phyloP scores from a whole-genome alignment of 2,888 invertebrate species.

The Spisula solida region DNA sequence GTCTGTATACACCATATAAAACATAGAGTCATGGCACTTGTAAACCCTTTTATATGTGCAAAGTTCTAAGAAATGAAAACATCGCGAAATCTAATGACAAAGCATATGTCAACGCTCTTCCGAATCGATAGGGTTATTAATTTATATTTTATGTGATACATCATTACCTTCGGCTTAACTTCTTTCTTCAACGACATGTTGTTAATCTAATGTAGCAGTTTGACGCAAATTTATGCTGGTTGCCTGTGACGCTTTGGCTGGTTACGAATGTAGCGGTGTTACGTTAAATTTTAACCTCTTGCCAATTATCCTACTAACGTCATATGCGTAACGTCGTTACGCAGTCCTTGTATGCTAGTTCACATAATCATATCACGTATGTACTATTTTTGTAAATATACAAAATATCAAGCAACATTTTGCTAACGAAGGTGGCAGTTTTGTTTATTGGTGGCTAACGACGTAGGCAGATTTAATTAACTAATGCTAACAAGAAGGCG shows the following conservation, averaged over 20 bases:
- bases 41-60: background rate
- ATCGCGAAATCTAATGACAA: slow-evolving; percentile 12
- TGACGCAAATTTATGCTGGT: background rate
- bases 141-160: background rate
- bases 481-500: no score
- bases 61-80: background rate
- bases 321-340: no score
- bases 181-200: background rate
- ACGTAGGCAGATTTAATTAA: no score
- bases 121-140: no score
- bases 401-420: no score
- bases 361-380: no score
- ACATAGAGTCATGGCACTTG: background rate
- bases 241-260: slow-evolving; percentile 42
- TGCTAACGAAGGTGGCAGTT: no score
- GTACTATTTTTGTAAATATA: no score
- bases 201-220: background rate
- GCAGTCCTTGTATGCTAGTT: no score
- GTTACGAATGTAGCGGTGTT: slow-evolving; percentile 12
- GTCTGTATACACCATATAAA: background rate
- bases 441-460: no score
- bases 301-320: background rate
- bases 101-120: background rate
- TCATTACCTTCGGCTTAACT: background rate
- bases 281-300: background rate